Base-by-base conservation (phyloP, 2,797 vertebrate species). In the Ficedula albicollis region DNA sequence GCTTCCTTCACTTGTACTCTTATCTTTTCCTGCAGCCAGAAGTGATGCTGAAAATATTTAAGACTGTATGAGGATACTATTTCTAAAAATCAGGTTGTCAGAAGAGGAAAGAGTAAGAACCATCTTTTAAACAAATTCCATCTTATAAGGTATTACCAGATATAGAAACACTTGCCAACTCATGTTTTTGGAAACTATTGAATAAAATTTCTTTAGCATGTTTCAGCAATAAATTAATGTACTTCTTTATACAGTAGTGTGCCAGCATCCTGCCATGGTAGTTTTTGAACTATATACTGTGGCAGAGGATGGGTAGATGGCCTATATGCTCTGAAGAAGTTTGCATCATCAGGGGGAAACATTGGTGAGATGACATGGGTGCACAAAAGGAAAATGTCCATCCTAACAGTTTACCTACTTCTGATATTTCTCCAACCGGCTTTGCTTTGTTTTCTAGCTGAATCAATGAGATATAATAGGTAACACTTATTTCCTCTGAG, bases 201-300 rank as follows among this genome's bases (percentile, higher is more conserved):
- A 77, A 63, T 55, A 29, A 64, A n/a, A 12, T 79, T 84, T 19
- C 59, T 14, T 67, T 76, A 36, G 30, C 68, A 1, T 17, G 12
- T 81, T 92, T 86, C 16, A 88, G 23, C 36, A 34, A 38, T 59
- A 72, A 49, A 68, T 62, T 43, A 59, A 78, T 72, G 10, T 72
- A 11, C 18, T 9, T 67, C 29, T 41, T 76, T 18, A 20, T 26
- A 22, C 0, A 0, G 22, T 62, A 51, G 7, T 2, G 32, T 60
- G 38, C 32, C 49, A 67, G 29, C 29, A 49, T 38, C 49, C 29
- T 77, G 26, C 52, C 49, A 56, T 15, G 49, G 84, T 27, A 55
- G 9, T 44, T 67, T 59, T 77, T 23, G 15, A 63, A 23, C 41
- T 63, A 6, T 32, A 4, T 9, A 16, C 38, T 34, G 4, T 29